Conservation (phyloP, 2,797 vertebrate species). For the Mionectes olivaceus region DNA sequence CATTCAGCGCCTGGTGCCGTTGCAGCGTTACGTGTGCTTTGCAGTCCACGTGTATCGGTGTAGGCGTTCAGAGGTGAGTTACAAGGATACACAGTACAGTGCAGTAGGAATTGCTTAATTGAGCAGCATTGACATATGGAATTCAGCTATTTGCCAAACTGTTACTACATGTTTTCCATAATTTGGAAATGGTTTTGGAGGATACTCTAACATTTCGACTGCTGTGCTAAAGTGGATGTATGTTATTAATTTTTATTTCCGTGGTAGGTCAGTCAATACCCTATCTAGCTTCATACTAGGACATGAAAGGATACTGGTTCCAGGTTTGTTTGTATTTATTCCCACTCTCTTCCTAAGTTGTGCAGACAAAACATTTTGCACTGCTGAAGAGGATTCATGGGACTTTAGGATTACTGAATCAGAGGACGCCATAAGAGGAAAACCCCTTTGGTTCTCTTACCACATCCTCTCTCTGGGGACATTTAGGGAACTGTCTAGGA, state of each 20-base stretch:
- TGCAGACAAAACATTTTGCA: background rate
- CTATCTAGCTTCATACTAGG: background rate
- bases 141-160: background rate
- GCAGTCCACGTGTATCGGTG: rapidly evolving
- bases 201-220: background rate
- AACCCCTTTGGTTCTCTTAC: background rate
- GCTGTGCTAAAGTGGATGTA: background rate
- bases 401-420: background rate
- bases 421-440: background rate
- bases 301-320: background rate
- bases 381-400: background rate
- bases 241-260: background rate
- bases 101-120: background rate
- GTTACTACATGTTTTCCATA: background rate
- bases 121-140: background rate
- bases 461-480: background rate
- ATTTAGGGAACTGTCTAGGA: background rate
- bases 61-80: background rate
- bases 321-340: background rate
- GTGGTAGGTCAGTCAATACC: background rate
- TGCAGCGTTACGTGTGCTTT: background rate
- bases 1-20: background rate
- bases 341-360: background rate
- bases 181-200: slow-evolving; percentile 21
- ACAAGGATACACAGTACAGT: background rate